Evolutionary conservation across 2,797 vertebrate species (phyloP), one percentile per base, ranked within the genome.

Genomic region (Lerista edwardsae): DNA sequence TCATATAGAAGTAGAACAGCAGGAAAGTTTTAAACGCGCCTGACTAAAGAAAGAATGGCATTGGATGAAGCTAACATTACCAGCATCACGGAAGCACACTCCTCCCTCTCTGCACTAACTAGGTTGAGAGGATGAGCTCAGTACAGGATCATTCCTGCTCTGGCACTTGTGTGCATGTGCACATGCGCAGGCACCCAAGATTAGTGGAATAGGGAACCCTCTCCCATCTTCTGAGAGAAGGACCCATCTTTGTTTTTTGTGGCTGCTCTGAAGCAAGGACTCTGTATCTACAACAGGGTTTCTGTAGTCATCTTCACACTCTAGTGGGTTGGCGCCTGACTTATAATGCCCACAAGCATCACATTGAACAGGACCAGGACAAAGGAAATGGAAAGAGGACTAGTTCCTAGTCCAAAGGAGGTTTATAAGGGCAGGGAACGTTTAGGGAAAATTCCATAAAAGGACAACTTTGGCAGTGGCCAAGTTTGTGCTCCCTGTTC

Each of bases 1-100:
- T 87, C 39, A 75, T 80, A 75, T 10, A 75, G 64, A 80, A 85
- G 51, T 5, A 68, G 82, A 68, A 59, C 44, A 7, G 72, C 69
- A 69, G 41, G 51, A 55, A 47, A 12, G 72, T 75, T 80, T 80
- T 36, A 39, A 57, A 51, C 41, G 72, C 12, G 65, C 55, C 39
- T 83, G 51, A 62, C 9, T 69, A 67, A 36, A 67, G 11, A 68
- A 55, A 39, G 47, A 68, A 72, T 39, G 65, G 4, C 14, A 36
- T 23, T 21, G 34, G 15, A 64, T 36, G 5, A 29, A 68, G 47
- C 6, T 10, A 41, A 41, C 64, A 6, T 55, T 67, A 19, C 4
- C 9, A n/a, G 4, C 36, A 17, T 74, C 51, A 47, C n/a, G 36
- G 39, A 11, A 55, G 27, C 31, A 4, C n/a, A 3, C 29, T 34